Base-by-base conservation (phyloP, 2,888 invertebrate genomes). In the Lysandra bellargus region DNA sequence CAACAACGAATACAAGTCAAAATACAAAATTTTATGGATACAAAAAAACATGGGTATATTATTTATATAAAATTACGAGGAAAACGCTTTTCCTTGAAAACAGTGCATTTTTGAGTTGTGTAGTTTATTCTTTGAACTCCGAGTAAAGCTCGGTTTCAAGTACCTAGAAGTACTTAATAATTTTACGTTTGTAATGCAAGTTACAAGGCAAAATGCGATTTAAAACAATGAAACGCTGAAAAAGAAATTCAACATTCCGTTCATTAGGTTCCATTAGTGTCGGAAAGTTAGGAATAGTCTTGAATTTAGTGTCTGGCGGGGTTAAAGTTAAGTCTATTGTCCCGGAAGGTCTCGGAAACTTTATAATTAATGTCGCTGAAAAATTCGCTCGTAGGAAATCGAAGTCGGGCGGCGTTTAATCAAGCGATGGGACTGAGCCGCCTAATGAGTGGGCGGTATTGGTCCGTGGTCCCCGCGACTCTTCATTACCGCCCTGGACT, bases 291-390 rank as follows among this genome's bases (percentile, higher is more conserved):
- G 78, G 74, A 79, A 79, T 80, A 81, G 80, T 80, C 81, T 82
- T 79, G 80, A 80, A 82, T 81, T 82, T 79, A 79, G 80, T 80
- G 79, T 79, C 79, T 79, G 80, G 80, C 78, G 80, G 79, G 81
- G 80, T 81, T 81, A 81, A 88, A 88, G 86, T 86, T 86, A 84
- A 84, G 83, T 83, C 86, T 87, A 88, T 88, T 89, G 87, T 89
- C 85, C 84, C 84, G 85, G 85, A 85, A 80, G 84, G 83, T 84
- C 84, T 85, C 84, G 82, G 83, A 87, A 91, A 91, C 87, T 90
- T 91, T 88, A 88, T 90, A 90, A 90, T 90, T 89, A 89, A 90
- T 87, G 87, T 88, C 84, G 84, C 84, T 83, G 85, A 88, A 89
- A 89, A 89, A 89, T 84, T 86, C 82, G 81, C 82, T 82, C 83